Base-by-base conservation (phyloP, 1,140 invertebrate genomes). In the Saccostrea glomerata region DNA sequence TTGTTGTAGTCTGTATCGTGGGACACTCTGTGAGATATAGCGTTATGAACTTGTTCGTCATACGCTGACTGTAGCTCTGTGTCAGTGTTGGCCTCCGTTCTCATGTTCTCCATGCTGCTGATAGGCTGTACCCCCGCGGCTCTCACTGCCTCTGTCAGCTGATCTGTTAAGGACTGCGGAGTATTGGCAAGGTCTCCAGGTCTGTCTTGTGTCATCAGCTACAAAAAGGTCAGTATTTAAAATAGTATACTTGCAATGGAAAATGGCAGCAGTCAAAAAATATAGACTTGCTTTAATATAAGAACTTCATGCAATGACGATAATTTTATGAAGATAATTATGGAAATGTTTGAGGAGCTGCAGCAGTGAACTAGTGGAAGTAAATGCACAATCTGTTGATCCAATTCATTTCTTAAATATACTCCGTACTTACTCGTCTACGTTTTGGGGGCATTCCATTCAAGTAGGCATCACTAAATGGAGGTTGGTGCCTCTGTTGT, bases 401-500 rank as follows among this genome's bases (percentile, higher is more conserved):
- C 5, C 58, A 17, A 63, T 17, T 6, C 17, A 20, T 20, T 63
- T 63, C 20, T 60, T 60, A 20, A 63, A 25, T 77, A 11, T 77
- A 12, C 12, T 12, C 11, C 15, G 2, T 12, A 77, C 70, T 96
- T 86, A 97, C 94, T 94, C 97, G 97, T 90, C 97, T 96, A 23
- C 97, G 96, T 94, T 98, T 98, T 63, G 96, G 96, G 15, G 97
- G 97, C 96, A 98, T 96, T 12, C 97, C 97, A 30, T 96, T 96
- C 58, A 98, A 95, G 93, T 98, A 98, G n/a, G 97, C 97, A 95
- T 98, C 97, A 90, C 97, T 97, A 90, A 97, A 97, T 11, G 97
- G 96, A 7, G 95, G 91, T 86, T 96, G 95, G 12, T 94, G 92
- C 40, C 93, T 93, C 87, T 96, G 96, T 12, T 91, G 87, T 87